Evolutionary conservation across 2,113 vertebrate species (phyloP).

Genomic region (Channa maculata): DNA sequence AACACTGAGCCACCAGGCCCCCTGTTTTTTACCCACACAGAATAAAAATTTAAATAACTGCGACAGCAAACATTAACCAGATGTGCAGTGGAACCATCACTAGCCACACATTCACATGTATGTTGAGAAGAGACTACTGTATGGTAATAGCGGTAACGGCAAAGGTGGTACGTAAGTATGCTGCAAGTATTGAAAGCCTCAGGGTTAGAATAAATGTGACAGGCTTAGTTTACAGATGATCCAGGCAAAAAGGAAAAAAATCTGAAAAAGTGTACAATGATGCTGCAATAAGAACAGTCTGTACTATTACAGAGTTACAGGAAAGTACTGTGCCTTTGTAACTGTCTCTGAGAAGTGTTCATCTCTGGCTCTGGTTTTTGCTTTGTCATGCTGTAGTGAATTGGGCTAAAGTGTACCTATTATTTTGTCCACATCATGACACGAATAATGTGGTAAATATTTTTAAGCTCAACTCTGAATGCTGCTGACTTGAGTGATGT

Average conservation of each 20-base stretch:
- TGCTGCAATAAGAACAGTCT: not conserved
- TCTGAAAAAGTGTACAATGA: not conserved
- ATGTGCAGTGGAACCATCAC: conserved; percentile 17
- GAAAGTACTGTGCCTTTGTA: not conserved
- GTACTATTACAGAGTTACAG: not conserved
- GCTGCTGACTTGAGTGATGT: conserved; percentile 44
- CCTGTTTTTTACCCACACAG: too few species aligned
- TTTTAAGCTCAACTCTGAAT: conserved; percentile 9
- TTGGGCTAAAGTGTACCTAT: not conserved
- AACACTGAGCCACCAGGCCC: too few species aligned
- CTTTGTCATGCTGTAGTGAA: not conserved
- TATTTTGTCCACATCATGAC: conserved; percentile 16
- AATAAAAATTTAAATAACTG: not conserved
- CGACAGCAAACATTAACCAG: conserved; percentile 5
- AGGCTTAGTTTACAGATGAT: not conserved
- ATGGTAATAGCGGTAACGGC: not conserved
- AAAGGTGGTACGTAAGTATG: not conserved
- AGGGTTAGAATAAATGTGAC: not conserved
- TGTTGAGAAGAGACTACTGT: not conserved
- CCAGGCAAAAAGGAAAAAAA: conserved; percentile 12
- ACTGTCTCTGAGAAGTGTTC: not conserved
- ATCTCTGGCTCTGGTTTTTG: not conserved
- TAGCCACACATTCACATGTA: not conserved
- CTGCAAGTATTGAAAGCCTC: not conserved
- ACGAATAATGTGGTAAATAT: conserved; percentile 14